A percentile compares a stretch with the other conserved stretches of the same genome.
Evolutionary conservation across 2,888 invertebrate species (phyloP).

Genomic region (Allygus modestus): DNA sequence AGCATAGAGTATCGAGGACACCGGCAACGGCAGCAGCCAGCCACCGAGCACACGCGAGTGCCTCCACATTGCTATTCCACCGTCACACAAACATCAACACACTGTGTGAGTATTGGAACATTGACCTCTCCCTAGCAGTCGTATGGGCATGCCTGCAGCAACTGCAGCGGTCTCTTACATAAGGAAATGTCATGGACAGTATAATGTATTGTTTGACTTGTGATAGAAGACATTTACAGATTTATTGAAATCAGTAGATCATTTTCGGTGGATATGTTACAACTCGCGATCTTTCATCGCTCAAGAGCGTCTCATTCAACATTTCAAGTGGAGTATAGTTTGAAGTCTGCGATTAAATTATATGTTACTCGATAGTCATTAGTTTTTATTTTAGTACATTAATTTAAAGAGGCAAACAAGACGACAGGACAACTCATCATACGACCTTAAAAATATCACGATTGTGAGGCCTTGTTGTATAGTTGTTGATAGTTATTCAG

Average conservation of each 20-base stretch:
- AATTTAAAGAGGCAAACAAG: no score
- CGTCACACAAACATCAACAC: slow-evolving; percentile 11
- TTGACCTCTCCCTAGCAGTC: background rate
- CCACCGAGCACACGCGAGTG: slow-evolving; percentile 3
- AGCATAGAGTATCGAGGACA: background rate
- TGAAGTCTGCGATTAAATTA: no score
- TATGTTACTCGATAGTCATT: no score
- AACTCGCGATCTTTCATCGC: no score
- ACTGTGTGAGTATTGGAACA: background rate
- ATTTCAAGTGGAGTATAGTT: no score
- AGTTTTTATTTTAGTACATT: no score
- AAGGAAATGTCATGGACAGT: background rate
- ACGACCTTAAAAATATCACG: no score
- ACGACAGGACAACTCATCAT: no score
- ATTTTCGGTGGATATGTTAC: background rate
- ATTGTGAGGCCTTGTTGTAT: no score
- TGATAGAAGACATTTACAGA: background rate
- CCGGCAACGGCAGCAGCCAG: background rate
- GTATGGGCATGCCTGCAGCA: background rate
- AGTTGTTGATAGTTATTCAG: no score
- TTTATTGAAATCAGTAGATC: background rate
- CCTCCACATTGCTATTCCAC: slow-evolving; percentile 7
- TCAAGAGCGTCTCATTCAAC: no score
- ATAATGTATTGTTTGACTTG: background rate
- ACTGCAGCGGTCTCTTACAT: background rate